Conservation (phyloP, 2,888 invertebrate species). For the Lasioglossum oenotherae region DNA sequence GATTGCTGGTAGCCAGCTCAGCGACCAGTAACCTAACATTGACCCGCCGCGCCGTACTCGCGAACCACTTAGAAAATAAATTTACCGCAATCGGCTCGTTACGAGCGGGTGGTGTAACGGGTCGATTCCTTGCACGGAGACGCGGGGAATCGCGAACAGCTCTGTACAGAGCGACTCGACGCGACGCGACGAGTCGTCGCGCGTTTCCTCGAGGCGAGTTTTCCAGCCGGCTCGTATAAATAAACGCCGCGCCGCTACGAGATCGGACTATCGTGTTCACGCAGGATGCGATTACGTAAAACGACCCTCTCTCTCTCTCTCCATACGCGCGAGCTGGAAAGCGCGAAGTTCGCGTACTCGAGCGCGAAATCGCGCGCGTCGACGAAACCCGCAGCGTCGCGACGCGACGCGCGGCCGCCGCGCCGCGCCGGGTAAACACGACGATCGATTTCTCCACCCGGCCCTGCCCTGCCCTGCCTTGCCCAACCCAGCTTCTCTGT, state of each 20-base stretch:
- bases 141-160: background rate
- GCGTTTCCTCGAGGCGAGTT: constrained; percentile 25
- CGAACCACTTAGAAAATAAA: constrained; percentile 5
- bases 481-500: constrained; percentile 43
- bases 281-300: constrained; percentile 70
- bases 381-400: constrained; percentile 46
- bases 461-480: constrained; percentile 57
- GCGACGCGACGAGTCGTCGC: background rate
- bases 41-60: background rate
- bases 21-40: constrained; percentile 8
- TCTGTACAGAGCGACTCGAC: background rate
- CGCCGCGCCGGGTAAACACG: constrained; percentile 72
- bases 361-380: constrained; percentile 67
- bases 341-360: constrained; percentile 66
- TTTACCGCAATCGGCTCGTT: constrained; percentile 9
- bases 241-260: constrained; percentile 54
- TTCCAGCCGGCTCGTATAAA: constrained; percentile 52
- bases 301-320: constrained; percentile 49
- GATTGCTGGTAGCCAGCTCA: background rate
- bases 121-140: constrained; percentile 13
- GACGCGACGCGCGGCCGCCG: constrained; percentile 65
- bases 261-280: constrained; percentile 63
- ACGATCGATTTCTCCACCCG: constrained; percentile 69
- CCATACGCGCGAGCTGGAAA: constrained; percentile 48
- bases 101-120: background rate